Percentiles rank a stretch among this genome's conserved stretches.
phyloP scores from a whole-genome alignment of 2,113 vertebrate genomes.

The Pseudorasbora parva region DNA sequence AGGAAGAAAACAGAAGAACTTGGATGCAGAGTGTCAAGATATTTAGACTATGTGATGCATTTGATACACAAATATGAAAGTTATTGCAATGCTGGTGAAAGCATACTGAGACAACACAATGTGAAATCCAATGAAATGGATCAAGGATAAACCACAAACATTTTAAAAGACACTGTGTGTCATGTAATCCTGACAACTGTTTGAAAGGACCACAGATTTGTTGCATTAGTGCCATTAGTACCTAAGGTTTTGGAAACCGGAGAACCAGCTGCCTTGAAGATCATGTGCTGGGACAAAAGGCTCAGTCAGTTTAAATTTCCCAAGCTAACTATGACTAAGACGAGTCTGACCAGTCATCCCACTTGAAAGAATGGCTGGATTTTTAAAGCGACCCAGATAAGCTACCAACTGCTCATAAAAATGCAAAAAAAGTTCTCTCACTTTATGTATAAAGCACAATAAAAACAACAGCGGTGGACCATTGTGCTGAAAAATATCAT shows the following conservation, averaged over 20 bases:
- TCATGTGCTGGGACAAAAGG: neutral
- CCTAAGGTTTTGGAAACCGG: neutral
- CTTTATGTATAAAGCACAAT: too few species aligned
- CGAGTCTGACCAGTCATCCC: neutral
- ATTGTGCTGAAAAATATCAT: too few species aligned
- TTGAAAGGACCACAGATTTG: constrained; percentile 15
- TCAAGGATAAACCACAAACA: neutral
- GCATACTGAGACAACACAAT: neutral
- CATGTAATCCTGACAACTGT: constrained; percentile 4
- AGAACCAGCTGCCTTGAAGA: neutral
- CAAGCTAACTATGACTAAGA: neutral
- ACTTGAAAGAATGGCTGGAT: neutral
- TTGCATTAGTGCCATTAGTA: neutral
- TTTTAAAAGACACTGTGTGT: neutral
- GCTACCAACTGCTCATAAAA: neutral
- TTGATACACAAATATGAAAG: neutral
- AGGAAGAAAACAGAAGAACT: neutral
- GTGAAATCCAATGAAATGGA: neutral
- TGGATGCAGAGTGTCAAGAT: neutral
- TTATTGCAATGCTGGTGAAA: neutral
- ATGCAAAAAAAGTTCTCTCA: neutral
- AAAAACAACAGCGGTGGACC: too few species aligned
- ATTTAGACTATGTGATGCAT: neutral
- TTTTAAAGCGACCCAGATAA: neutral
- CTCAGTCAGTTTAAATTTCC: neutral